Percentiles rank a stretch among this genome's conserved stretches.
Evolutionary conservation across 2,888 invertebrate species (phyloP).

Genomic region (Acrocera orbiculus): DNA sequence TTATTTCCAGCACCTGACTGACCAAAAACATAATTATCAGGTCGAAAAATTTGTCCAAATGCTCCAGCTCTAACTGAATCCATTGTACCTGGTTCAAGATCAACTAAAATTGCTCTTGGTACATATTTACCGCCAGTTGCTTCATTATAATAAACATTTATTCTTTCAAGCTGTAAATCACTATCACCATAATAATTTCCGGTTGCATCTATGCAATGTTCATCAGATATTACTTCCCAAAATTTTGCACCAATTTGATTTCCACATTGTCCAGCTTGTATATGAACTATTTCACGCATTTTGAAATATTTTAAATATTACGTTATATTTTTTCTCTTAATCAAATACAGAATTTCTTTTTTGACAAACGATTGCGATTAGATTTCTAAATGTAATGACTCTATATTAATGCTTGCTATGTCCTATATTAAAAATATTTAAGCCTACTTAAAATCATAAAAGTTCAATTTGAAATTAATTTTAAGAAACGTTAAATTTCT

Average conservation of each 20-base stretch:
- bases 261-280: slow-evolving; percentile 89
- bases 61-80: slow-evolving; percentile 90
- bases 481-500: too few species aligned
- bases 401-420: too few species aligned
- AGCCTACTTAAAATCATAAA: too few species aligned
- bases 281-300: slow-evolving; percentile 94
- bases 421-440: too few species aligned
- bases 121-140: slow-evolving; percentile 89
- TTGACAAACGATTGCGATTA: too few species aligned
- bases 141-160: slow-evolving; percentile 92
- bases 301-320: slow-evolving; percentile 20
- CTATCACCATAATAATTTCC: slow-evolving; percentile 82
- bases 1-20: slow-evolving; percentile 74
- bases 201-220: slow-evolving; percentile 85
- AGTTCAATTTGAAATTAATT: too few species aligned
- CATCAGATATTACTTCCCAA: slow-evolving; percentile 94
- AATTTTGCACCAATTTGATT: slow-evolving; percentile 95
- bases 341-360: too few species aligned
- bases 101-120: slow-evolving; percentile 81
- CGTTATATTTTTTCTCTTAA: background rate
- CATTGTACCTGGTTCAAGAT: slow-evolving; percentile 95
- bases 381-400: too few species aligned
- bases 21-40: slow-evolving; percentile 91
- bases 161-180: slow-evolving; percentile 82
- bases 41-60: slow-evolving; percentile 84